Base-by-base conservation (phyloP, 2,797 vertebrate species). In the Mormyrops attenuatus region DNA sequence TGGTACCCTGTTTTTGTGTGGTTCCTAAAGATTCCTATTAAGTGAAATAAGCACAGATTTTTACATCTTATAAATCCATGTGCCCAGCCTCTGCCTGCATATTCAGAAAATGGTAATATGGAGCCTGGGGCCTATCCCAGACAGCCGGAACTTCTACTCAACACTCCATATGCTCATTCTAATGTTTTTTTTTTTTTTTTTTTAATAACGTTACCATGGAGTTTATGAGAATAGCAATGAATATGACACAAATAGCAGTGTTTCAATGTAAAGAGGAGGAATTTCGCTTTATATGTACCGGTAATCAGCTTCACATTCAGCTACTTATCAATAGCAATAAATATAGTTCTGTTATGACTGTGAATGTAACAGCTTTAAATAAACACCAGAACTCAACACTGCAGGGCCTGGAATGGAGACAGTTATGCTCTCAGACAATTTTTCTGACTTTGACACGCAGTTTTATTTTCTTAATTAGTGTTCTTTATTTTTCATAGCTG, bases 81-180 rank as follows among this genome's bases (percentile, higher is more conserved):
- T 7, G 20, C 34, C 34, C 73, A 80, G 41, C 38, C 41, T 41
- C 38, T 30, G 17, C n/a, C 15, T 80, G 41, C 73, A 44, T 44
- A 80, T 80, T 80, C 73, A 80, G 34, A n/a, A 44, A 2, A 80
- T 6, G 73, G 30, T 80, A 15, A 9, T 44, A 20, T 7, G 15
- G 17, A 80, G 3, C 73, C 38, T 7, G 17, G 7, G 41, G 7
- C 1, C 38, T 44, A 69, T 90, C 88, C 91, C 73, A 89, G 85
- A 38, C 85, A 91, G 91, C 89, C 89, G 84, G 90, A 88, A 86
- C 69, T 90, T 89, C 88, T 90, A 41, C 13, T 11, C 69, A 57
- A 47, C 17, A 85, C 85, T 73, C 20, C 50, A 8, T 41, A 88
- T 87, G 87, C 52, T 89, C 30, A 73, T 4, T 73, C 11, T 73